Conservation (phyloP, 2,113 vertebrate genomes). For the Oryzias javanicus region DNA sequence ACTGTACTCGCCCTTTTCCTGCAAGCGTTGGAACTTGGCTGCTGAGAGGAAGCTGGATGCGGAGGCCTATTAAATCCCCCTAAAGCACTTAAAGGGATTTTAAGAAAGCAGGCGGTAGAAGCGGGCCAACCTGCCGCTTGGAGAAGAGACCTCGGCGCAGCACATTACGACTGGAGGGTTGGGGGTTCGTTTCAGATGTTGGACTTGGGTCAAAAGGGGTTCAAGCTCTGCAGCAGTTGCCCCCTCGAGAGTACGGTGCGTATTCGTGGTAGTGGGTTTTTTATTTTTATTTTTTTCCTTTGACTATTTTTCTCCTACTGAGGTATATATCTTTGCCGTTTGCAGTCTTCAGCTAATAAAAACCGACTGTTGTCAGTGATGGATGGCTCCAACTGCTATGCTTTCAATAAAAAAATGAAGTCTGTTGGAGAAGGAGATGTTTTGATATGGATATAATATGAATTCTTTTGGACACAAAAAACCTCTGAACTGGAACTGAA, state of each 20-base stretch:
- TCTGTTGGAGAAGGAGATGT: background rate
- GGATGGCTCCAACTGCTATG: no score
- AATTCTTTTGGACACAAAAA: no score
- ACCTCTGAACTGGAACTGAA: no score
- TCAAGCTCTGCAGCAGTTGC: constrained; percentile 11
- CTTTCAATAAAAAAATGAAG: no score
- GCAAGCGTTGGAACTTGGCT: constrained; percentile 49
- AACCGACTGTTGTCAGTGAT: no score
- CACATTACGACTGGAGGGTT: constrained; percentile 32
- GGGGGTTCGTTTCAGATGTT: constrained; percentile 33
- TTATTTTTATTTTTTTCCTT: constrained; percentile 3
- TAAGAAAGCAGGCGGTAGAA: constrained; percentile 49
- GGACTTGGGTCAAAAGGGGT: constrained; percentile 14
- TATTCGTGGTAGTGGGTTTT: background rate
- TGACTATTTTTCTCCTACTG: background rate
- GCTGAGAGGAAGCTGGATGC: constrained; percentile 49
- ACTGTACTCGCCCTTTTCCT: constrained; percentile 60
- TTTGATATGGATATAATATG: constrained; percentile 2
- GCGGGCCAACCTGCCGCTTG: constrained; percentile 26
- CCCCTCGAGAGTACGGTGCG: background rate
- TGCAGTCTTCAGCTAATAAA: no score
- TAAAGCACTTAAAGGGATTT: constrained; percentile 69
- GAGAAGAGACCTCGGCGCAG: constrained; percentile 41
- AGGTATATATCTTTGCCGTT: no score
- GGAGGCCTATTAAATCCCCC: constrained; percentile 63